Base-by-base conservation (phyloP, 2,888 invertebrate genomes). In the Antheraea assamensis region DNA sequence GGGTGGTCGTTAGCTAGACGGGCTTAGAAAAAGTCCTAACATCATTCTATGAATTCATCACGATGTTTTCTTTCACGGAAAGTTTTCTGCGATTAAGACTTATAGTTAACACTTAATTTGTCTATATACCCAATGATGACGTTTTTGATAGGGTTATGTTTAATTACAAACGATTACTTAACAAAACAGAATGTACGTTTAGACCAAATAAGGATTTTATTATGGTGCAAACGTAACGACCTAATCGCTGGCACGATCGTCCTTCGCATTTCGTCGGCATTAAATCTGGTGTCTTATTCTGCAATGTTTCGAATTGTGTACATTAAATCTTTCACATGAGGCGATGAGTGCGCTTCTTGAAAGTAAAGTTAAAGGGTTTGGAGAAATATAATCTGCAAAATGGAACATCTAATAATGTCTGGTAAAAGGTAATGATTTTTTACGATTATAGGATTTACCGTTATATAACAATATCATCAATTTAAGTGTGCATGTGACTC, bases 161-260 rank as follows among this genome's bases (percentile, higher is more conserved):
- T 64, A 64, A 64, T 64, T 70, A 70, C 55, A 70, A 58, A 47
- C 70, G 58, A 70, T 68, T 68, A 72, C 58, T 73, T 30, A 73
- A 72, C 35, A 47, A n/a, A 64, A 71, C 71, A 64, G 71, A 70
- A 70, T 71, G 68, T 71, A 64, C 64, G 42, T 80, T 78, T 74
- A 76, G 79, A 77, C 84, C 79, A 75, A 80, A 83, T 76, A 84
- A 80, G 80, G 81, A 77, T 83, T 81, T 83, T 82, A 84, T 85
- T 85, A 84, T 73, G 72, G 74, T 71, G 73, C 74, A 64, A 74
- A 74, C 70, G 75, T 77, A 78, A 78, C 80, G 72, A 55, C 71
- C 72, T 64, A 73, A 73, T 73, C 73, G 42, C 70, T 27, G 19
- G 58, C 70, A 47, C 68, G 35, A 72, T 75, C 74, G 81, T 78